These are phyloP conservation scores for Miichthys miiuy DNA, from an alignment of 2,797 vertebrate genomes.

Conservation along the genomic window DNA sequence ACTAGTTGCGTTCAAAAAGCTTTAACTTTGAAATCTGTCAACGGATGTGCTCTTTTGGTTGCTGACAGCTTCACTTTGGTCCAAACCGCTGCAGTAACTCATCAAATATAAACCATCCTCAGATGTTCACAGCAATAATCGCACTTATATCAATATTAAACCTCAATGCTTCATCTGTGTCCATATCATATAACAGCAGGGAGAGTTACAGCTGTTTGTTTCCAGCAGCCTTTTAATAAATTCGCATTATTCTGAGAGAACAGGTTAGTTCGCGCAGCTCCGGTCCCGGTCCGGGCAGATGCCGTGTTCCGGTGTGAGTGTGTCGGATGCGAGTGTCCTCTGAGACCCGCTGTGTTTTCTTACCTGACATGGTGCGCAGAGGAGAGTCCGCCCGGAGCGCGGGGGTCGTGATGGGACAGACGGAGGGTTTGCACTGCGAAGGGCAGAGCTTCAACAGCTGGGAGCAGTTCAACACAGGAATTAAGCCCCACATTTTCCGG, in stretches of 20 bases:
- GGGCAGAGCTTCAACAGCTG: slow-evolving; percentile 74
- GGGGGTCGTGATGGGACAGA: slow-evolving; percentile 39
- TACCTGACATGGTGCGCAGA: slow-evolving; percentile 80
- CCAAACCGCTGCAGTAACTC: slow-evolving; percentile 48
- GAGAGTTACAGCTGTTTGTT: background rate
- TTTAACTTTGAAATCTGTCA: slow-evolving; percentile 35
- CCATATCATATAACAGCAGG: accelerated
- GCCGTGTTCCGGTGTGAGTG: slow-evolving; percentile 26
- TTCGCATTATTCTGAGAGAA: slow-evolving; percentile 20
- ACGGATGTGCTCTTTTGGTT: slow-evolving; percentile 47
- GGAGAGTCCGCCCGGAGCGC: slow-evolving; percentile 38
- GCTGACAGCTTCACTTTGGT: slow-evolving; percentile 35
- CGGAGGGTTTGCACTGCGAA: slow-evolving; percentile 60
- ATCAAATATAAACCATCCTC: background rate
- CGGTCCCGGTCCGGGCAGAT: slow-evolving; percentile 30
- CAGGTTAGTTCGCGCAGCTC: slow-evolving; percentile 21
- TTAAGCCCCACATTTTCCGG: slow-evolving; percentile 78
- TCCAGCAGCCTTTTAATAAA: background rate
- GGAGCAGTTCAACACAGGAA: slow-evolving; percentile 72
- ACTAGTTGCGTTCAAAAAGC: background rate
- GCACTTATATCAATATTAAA: background rate
- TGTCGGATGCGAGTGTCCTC: background rate
- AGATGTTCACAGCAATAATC: background rate
- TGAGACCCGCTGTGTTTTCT: slow-evolving; percentile 25
- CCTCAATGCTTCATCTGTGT: accelerated